Percentiles rank a stretch among this genome's conserved stretches.
Conservation (phyloP, 2,113 vertebrate species). For the Emberiza fucata region DNA sequence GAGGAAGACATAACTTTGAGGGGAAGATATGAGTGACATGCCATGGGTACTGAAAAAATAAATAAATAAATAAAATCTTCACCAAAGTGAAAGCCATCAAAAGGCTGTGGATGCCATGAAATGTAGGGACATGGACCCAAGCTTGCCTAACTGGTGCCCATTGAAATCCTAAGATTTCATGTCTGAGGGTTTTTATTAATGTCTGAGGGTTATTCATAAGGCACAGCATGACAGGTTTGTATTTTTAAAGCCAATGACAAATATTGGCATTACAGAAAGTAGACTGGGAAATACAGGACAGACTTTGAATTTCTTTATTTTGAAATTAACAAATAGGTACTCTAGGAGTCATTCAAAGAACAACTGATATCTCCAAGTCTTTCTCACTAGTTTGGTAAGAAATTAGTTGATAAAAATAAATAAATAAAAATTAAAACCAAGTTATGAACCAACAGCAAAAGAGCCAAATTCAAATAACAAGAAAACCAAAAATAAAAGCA, state of each 20-base stretch:
- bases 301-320: not conserved
- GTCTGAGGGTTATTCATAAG: not conserved
- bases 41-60: too few relatives aligned
- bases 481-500: rapidly evolving
- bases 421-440: not conserved
- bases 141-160: too few relatives aligned
- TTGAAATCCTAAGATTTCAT: too few relatives aligned
- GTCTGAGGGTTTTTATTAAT: not conserved
- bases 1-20: too few relatives aligned
- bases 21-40: too few relatives aligned
- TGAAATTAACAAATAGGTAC: not conserved
- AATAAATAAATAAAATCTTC: too few relatives aligned
- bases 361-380: not conserved
- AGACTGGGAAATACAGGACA: not conserved
- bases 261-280: not conserved
- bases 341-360: not conserved
- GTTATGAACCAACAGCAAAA: rapidly evolving
- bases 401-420: not conserved
- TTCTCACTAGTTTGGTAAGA: not conserved
- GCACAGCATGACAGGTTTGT: not conserved
- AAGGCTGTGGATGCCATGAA: too few relatives aligned
- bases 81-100: too few relatives aligned
- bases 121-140: too few relatives aligned
- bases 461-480: not conserved
- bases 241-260: not conserved